Base-by-base conservation (phyloP, 2,888 invertebrate species). In the Dexiosoma caninum region DNA sequence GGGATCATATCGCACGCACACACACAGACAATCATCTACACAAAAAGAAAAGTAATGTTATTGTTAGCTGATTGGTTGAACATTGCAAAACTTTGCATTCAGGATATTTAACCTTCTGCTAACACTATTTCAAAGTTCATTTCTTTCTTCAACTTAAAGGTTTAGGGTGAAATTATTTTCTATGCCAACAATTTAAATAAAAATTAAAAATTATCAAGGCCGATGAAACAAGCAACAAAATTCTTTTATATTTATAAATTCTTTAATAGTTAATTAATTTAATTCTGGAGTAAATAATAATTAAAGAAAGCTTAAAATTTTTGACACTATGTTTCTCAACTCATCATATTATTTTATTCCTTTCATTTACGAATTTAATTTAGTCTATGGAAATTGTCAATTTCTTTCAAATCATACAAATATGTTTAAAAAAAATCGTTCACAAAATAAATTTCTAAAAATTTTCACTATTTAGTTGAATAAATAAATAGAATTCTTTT, bases 81-180 rank as follows among this genome's bases (percentile, higher is more conserved):
- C 21, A 40, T 71, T 71, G 40, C 10, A 4, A 19, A 71, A 19
- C 14, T 32, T 60, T n/a, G 19, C 27, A 10, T 19, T n/a, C 27
- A 7, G 57, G 10, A 44, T n/a, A 69, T 70, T 59, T 71, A 71
- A 42, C 42, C 21, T 71, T 71, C 16, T 60, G 42, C 40, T 35
- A 51, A 12, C 37, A 42, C 51, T 51, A 44, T 55, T 42, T 9
- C 6, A 16, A 42, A 14, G n/a, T n/a, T n/a, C n/a, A n/a, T n/a
- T n/a, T n/a, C n/a, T n/a, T n/a, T n/a, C n/a, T n/a, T n/a, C n/a
- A n/a, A n/a, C n/a, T n/a, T n/a, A n/a, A n/a, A n/a, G n/a, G n/a
- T n/a, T n/a, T n/a, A n/a, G n/a, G n/a, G n/a, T n/a, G n/a, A n/a
- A n/a, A n/a, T n/a, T n/a, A n/a, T n/a, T n/a, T n/a, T n/a, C n/a